Evolutionary conservation across 2,797 vertebrate species (phyloP).

Genomic region (Sphenodon punctatus): DNA sequence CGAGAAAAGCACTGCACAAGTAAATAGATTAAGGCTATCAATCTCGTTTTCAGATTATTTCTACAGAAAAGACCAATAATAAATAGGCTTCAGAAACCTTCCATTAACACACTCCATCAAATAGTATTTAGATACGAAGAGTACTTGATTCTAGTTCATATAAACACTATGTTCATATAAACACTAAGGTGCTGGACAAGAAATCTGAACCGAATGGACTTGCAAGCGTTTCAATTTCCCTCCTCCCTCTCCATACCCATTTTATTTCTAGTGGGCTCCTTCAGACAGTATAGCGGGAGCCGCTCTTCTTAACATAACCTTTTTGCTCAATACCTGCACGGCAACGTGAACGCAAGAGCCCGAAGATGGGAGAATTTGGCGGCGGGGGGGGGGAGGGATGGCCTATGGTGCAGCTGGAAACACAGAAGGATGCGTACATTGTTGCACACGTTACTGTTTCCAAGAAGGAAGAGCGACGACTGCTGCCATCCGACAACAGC

Average conservation of each 20-base stretch:
- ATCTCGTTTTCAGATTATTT: constrained; percentile 17
- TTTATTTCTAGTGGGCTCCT: not conserved
- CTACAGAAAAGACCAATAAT: not conserved
- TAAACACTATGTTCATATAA: not conserved
- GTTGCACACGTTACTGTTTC: not conserved
- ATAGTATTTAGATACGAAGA: not conserved
- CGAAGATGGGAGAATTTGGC: not conserved
- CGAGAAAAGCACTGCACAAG: not conserved
- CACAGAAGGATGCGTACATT: not conserved
- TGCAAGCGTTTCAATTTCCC: no score
- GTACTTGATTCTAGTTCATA: not conserved
- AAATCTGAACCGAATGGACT: not conserved
- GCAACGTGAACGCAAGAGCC: not conserved
- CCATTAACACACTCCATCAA: not conserved
- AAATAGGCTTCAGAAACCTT: not conserved
- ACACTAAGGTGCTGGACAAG: not conserved
- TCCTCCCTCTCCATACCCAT: not conserved
- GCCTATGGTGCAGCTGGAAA: not conserved
- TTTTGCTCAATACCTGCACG: no score
- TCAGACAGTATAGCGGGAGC: no score
- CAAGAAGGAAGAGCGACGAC: not conserved
- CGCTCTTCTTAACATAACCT: no score
- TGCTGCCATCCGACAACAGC: not conserved
- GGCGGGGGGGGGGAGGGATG: not conserved
- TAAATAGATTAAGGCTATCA: constrained; percentile 47